A percentile compares a stretch with the other conserved stretches of the same genome.
phyloP scores from a whole-genome alignment of 2,797 vertebrate genomes.

The Furcifer pardalis region DNA sequence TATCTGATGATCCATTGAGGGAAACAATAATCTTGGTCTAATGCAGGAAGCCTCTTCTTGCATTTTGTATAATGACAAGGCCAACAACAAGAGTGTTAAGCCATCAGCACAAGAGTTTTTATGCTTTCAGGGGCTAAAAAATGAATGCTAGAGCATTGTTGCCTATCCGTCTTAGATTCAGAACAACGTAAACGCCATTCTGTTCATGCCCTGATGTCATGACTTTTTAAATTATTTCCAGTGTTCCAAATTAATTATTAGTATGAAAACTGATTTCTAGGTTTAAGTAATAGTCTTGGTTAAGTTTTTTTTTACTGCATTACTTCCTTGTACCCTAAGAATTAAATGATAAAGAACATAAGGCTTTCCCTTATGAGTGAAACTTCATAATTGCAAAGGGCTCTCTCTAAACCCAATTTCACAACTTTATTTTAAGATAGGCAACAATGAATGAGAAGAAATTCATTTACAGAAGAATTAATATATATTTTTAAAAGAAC shows the following conservation, averaged over 20 bases:
- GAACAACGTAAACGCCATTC: background rate
- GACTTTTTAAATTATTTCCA: background rate
- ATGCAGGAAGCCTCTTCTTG: background rate
- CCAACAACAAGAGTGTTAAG: background rate
- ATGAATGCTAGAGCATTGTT: background rate
- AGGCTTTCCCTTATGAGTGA: background rate
- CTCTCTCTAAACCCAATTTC: background rate
- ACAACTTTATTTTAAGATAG: background rate
- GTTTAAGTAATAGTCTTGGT: background rate
- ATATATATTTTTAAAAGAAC: background rate
- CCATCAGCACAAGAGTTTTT: background rate
- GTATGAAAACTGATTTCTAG: background rate
- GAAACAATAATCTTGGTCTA: background rate
- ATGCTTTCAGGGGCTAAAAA: background rate
- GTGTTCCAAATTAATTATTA: background rate
- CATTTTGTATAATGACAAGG: background rate
- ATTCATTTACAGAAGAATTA: background rate
- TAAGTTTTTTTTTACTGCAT: background rate
- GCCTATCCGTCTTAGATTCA: too few relatives aligned
- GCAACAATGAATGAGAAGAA: background rate
- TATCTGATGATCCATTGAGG: too few relatives aligned
- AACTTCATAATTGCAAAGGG: background rate
- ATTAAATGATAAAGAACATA: too few relatives aligned
- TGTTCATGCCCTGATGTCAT: background rate
- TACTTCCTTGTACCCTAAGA: background rate